Base-by-base conservation (phyloP, 2,888 invertebrate species). In the Rotaria macrura region DNA sequence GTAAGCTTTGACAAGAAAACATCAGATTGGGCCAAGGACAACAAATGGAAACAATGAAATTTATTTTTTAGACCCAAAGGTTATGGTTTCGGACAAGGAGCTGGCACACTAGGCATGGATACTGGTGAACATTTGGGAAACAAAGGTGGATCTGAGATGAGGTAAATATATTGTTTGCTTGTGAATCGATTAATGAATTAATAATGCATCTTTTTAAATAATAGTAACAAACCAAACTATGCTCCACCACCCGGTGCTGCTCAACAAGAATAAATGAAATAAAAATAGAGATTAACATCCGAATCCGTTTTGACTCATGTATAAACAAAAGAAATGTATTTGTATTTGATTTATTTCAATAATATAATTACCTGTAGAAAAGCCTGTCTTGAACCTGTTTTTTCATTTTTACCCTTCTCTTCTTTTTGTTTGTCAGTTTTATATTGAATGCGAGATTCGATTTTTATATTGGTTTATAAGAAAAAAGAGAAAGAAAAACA, bases 81-180 rank as follows among this genome's bases (percentile, higher is more conserved):
- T 89, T 96, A 96, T 90, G 96, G 96, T 87, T 96, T 96, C 91
- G 96, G 96, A 88, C 95, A 95, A 90, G 96, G 96, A 87, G 96
- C 96, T 88, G 96, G 96, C 88, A 95, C 95, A 92, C 93, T 96
- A 88, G 95, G 95, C 91, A 96, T 95, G 88, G 96, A 96, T 90
- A 95, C 95, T 87, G 97, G 96, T 89, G 94, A 95, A 88, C 96
- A 96, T 91, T 93, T 97, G 90, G 94, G 94, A 79, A 89, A 89
- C 87, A 89, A 87, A n/a, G 88, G 88, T 55, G 84, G 57, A 57
- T 40, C 49, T 23, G 65, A 55, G 49, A 84, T 84, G 84, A 40
- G 7, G 57, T 84, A 29, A 84, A 29, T 40, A 65, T 20, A 10
- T 20, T 14, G 1, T 34, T 38, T 43, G 6, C 10, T 55, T 43